These are phyloP conservation scores for Chloroceryle amazona DNA, from an alignment of 2,797 vertebrate species.

Conservation along the genomic window DNA sequence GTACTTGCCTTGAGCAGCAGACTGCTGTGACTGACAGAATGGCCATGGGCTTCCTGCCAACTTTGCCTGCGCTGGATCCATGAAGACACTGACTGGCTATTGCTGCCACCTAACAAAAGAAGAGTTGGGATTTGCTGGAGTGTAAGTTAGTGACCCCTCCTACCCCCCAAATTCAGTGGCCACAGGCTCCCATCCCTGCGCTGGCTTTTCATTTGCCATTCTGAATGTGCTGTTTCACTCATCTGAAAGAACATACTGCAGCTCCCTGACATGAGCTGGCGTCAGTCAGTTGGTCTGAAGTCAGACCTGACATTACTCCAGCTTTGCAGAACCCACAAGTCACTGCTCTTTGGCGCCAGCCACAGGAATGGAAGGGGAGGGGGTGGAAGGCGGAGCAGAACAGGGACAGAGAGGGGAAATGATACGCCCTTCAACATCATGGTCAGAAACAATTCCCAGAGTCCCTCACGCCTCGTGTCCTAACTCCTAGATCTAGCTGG, in stretches of 20 bases:
- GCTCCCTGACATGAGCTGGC: neutral
- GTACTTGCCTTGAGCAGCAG: neutral
- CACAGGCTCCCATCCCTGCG: neutral
- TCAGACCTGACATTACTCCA: neutral
- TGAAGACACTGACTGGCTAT: neutral
- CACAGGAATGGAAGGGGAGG: rapidly evolving
- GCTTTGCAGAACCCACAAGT: neutral
- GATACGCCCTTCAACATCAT: neutral
- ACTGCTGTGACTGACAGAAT: neutral
- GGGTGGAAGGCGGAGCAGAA: neutral
- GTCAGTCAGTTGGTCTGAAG: neutral
- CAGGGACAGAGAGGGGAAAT: neutral
- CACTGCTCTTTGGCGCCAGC: neutral
- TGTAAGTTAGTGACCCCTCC: neutral
- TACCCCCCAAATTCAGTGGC: neutral
- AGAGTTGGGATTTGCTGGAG: neutral
- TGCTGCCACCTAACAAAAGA: neutral
- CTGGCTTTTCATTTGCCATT: neutral
- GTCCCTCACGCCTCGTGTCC: rapidly evolving
- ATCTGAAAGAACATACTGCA: neutral
- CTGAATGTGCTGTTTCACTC: constrained; percentile 67
- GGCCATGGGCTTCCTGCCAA: neutral
- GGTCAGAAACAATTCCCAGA: neutral
- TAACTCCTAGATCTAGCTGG: neutral
- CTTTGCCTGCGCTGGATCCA: neutral